These are phyloP conservation scores for Limosa lapponica DNA, from an alignment of 2,797 vertebrate species.

Conservation along the genomic window DNA sequence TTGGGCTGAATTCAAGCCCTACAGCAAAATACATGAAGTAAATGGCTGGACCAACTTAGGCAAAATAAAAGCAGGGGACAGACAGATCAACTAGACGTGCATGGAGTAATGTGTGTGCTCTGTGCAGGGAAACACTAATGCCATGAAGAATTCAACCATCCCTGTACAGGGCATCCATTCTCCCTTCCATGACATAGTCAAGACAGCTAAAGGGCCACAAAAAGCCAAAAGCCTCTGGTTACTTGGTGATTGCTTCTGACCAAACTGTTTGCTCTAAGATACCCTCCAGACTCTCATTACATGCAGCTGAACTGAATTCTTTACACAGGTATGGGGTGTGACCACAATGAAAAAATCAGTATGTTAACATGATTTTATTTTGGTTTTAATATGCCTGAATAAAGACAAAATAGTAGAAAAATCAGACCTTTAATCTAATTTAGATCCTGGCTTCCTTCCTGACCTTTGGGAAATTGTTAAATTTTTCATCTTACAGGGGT, in stretches of 20 bases:
- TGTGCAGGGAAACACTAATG: not conserved
- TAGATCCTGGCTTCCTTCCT: slow-evolving; percentile 31
- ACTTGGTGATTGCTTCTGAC: not conserved
- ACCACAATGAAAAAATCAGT: not conserved
- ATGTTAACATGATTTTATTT: not conserved
- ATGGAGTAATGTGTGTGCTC: not conserved
- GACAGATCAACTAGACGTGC: not conserved
- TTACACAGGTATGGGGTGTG: not conserved
- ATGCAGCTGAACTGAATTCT: not conserved
- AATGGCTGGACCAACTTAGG: not conserved
- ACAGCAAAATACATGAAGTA: not conserved
- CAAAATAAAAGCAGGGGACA: not conserved
- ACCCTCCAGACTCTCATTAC: not conserved
- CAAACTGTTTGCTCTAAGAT: not conserved
- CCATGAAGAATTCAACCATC: not conserved
- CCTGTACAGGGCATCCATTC: not conserved
- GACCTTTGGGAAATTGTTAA: slow-evolving; percentile 31
- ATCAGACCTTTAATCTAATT: not conserved
- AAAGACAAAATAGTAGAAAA: slow-evolving; percentile 7
- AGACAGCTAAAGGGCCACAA: not conserved
- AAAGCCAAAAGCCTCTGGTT: not conserved
- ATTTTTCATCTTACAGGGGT: not conserved
- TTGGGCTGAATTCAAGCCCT: not conserved
- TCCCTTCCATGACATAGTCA: not conserved
- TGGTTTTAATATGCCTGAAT: not conserved